Evolutionary conservation across 2,113 vertebrate species (phyloP), one percentile per base, ranked within the genome.

Genomic region (Corythaixoides concolor): DNA sequence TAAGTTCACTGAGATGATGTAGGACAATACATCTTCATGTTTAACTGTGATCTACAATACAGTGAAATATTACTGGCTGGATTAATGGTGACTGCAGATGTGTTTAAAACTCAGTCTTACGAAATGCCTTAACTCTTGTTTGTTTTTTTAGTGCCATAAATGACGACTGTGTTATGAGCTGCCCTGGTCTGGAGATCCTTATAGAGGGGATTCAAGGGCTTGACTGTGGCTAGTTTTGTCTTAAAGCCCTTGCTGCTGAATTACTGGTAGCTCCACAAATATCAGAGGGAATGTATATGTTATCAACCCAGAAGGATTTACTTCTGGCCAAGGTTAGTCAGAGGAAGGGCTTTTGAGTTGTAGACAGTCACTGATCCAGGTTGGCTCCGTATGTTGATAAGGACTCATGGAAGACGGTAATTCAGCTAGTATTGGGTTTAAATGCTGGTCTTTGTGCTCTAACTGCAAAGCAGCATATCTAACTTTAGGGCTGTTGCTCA

Each of bases 401-500:
- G 35, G 28, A 35, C 15, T 59, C 8, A 3, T 9, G 12, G n/a
- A 53, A 90, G 50, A 77, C 5, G 4, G 14, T 43, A 67, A 45
- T 69, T 76, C 20, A 62, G 32, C 32, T 82, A n/a, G 0, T 85
- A 85, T 72, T 28, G 53, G 45, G 53, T 50, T 52, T 69, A 62
- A 79, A 56, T 87, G 74, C 62, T 6, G 1, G 28, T 91, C 30
- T 90, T 68, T 0, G 0, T 78, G 69, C 56, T 85, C 62, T 52
- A 78, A 21, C 37, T n/a, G 45, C 45, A 68, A 59, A 91, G 52
- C 56, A 72, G 22, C 0, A 0, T 72, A 50, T 58, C 88, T 91
- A 80, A 91, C 87, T 92, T 84, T 84, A 84, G 47, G n/a, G 24
- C 64, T 21, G 8, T 94, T 93, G 66, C 85, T 91, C 52, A 85